Percentiles rank a stretch among this genome's conserved stretches.
phyloP scores from a whole-genome alignment of 2,797 vertebrate genomes.

The Morus bassanus region DNA sequence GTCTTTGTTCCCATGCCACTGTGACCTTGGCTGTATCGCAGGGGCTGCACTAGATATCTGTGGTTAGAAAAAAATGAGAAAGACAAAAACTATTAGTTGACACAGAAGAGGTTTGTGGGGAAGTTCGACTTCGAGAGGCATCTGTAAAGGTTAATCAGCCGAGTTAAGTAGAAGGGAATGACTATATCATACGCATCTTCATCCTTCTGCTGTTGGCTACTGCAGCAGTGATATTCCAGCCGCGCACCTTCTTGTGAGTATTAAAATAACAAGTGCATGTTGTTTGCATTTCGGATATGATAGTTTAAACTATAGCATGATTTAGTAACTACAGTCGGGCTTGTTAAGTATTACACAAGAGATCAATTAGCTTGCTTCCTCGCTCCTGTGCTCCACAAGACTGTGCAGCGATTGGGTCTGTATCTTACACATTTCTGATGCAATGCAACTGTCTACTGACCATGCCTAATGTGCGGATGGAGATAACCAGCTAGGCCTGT shows the following conservation, averaged over 20 bases:
- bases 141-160: neutral
- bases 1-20: neutral
- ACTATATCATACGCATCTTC: neutral
- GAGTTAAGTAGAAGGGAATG: neutral
- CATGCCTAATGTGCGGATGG: neutral
- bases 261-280: neutral
- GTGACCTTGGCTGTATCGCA: neutral
- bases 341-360: neutral
- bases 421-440: neutral
- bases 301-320: neutral
- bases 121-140: neutral
- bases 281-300: neutral
- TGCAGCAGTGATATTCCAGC: neutral
- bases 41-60: neutral
- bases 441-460: neutral
- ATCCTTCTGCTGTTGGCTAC: neutral
- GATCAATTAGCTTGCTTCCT: neutral
- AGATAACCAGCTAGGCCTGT: neutral
- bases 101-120: neutral
- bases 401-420: neutral
- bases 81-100: neutral
- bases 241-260: neutral
- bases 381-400: neutral
- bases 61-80: neutral
- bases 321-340: neutral